Conservation (phyloP, 92 coral and sea anemone species). For the Galaxea fascicularis region DNA sequence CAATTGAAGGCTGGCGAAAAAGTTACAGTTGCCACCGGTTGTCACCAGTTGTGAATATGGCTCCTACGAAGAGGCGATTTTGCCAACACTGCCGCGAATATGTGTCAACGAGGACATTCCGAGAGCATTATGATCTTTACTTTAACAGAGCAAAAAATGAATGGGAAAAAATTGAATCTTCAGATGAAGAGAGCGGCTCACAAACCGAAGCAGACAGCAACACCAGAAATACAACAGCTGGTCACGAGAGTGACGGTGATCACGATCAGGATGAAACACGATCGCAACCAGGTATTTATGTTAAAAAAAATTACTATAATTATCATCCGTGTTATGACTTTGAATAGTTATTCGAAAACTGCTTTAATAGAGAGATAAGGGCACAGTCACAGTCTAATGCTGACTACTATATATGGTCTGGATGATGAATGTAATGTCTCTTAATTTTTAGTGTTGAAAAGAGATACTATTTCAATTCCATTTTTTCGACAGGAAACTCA, state of each 20-base stretch:
- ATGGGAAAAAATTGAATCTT: slow-evolving; percentile 11
- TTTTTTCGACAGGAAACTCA: not conserved
- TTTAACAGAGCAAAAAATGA: slow-evolving; percentile 30
- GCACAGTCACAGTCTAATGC: not conserved
- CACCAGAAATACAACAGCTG: not conserved
- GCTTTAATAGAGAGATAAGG: not conserved
- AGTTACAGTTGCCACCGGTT: too few relatives aligned
- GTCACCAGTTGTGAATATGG: not conserved
- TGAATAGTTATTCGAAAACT: not conserved
- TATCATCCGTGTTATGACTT: not conserved
- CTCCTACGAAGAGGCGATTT: slow-evolving; percentile 37
- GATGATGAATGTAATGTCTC: not conserved
- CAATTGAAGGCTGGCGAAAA: slow-evolving; percentile 1
- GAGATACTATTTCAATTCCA: not conserved
- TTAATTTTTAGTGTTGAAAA: not conserved
- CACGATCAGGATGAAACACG: slow-evolving; percentile 1
- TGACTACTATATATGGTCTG: not conserved
- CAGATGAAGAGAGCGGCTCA: slow-evolving; percentile 23
- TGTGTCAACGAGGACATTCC: slow-evolving; percentile 51
- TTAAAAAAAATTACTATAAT: too few relatives aligned
- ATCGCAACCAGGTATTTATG: not conserved
- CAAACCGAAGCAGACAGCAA: not conserved
- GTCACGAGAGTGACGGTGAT: not conserved
- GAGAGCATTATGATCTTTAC: slow-evolving; percentile 43
- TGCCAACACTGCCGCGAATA: slow-evolving; percentile 59